Conservation (phyloP, 2,113 vertebrate genomes). For the Columba janthina region DNA sequence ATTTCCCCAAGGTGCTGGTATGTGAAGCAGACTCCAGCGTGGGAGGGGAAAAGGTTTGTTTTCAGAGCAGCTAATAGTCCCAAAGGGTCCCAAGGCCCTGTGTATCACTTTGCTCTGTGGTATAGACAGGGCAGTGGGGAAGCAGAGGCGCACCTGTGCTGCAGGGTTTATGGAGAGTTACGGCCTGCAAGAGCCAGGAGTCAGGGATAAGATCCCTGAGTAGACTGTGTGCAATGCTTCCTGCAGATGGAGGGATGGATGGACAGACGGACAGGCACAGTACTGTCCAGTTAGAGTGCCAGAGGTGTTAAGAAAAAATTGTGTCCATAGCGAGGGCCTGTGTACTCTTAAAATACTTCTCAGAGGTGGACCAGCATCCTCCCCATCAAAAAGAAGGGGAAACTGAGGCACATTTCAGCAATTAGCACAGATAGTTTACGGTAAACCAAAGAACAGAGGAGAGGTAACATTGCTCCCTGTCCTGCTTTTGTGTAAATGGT, state of each 20-base stretch:
- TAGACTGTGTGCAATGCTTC: neutral
- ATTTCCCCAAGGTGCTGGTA: neutral
- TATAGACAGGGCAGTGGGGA: neutral
- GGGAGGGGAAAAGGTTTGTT: constrained; percentile 36
- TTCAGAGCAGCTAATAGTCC: constrained; percentile 5
- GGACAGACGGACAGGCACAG: neutral
- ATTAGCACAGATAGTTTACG: neutral
- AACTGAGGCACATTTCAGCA: neutral
- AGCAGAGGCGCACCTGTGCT: neutral
- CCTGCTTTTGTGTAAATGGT: neutral
- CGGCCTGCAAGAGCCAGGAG: neutral
- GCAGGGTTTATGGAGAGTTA: neutral
- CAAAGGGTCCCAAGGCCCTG: neutral
- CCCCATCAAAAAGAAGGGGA: neutral
- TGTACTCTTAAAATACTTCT: neutral
- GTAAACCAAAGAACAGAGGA: neutral
- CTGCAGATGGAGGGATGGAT: neutral
- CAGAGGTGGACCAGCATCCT: neutral
- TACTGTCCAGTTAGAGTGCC: neutral
- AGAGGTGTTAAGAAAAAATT: neutral
- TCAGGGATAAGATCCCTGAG: accelerated
- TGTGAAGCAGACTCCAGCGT: neutral
- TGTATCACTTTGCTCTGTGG: neutral
- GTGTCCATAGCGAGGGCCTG: neutral
- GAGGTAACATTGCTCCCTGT: neutral